Evolutionary conservation across 2,888 invertebrate species (phyloP), one percentile per base, ranked within the genome.

Genomic region (Meandrusa payeni): DNA sequence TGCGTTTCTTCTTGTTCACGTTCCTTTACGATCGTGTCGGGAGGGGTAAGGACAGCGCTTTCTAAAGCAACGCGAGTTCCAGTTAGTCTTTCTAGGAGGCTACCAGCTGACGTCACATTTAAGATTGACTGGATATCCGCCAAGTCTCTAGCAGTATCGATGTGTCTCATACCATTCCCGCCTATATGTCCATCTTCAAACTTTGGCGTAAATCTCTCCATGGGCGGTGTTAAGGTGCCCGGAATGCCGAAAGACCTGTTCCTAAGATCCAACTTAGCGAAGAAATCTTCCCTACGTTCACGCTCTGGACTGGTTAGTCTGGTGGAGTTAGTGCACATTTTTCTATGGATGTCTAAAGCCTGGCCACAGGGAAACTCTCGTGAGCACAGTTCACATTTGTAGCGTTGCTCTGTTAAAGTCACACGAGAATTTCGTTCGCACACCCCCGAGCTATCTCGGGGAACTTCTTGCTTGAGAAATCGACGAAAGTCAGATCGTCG

Each of bases 81-180:
- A 51, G 80, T 89, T 40, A 93, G 82, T 64, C 92, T 91, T 64
- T 92, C 91, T 51, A 93, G 71, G 47, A 93, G 89, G 60, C 91
- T 91, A 13, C 91, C 90, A 24, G 91, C 89, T 6, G 93, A 93
- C 17, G 95, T 94, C 54, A 95, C 92, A 11, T 93, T 93, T 39
- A 95, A 88, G 51, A 96, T 95, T 15, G 95, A 94, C 68, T 94
- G 94, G 50, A 96, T 95, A 62, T 96, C 96, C 28, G 96, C 96
- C 49, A 96, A 85, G 61, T 96, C 96, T 68, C 92, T 93, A 15
- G 90, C 90, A 50, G 88, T 87, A 57, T 92, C 91, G 19, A 85
- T 83, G 47, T 83, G 81, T 47, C 86, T 72, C 15, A 85, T 75
- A 2, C 81, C 80, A 46, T 83, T 88, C 37, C 73, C 64, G 13